Evolutionary conservation across 1,140 invertebrate genomes (phyloP), one percentile per base, ranked within the genome.

Genomic region (Caenorhabditis briggsae): DNA sequence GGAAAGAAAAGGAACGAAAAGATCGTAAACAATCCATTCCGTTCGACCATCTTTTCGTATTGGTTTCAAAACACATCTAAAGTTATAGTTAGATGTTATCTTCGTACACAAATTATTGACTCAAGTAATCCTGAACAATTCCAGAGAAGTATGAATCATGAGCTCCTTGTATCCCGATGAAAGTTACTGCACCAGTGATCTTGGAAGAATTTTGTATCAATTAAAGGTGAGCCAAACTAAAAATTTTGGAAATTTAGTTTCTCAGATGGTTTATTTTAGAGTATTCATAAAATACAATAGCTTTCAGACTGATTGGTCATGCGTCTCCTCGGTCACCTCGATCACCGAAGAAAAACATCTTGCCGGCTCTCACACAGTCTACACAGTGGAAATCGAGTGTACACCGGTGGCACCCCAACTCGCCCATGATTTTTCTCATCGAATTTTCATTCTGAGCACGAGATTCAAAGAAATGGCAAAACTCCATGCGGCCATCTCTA

Each of bases 121-220:
- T 3, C 33, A 33, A 58, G 20, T 58, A 20, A 12, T 59, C 12
- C 7, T 20, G n/a, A 25, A 18, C 23, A 8, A 23, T 78, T 78
- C 16, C 70, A 78, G 70, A 20, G 18, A 78, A 50, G 70, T 78
- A 78, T 78, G 70, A 16, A 50, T 18, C 3, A 83, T 83, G 82
- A 83, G 82, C 48, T 64, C 55, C 18, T 20, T 83, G 33, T 83
- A 83, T 83, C 82, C 82, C 23, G 82, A 83, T 59, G 82, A 83
- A 41, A 59, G 55, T 20, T 83, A 58, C 20, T 83, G 82, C 18
- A 83, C 82, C 5, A 83, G 82, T 59, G 82, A 83, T 58, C n/a
- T 83, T 8, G 82, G 82, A 46, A 58, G 58, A 25, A 58, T 83
- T 18, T 18, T 83, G 9, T 83, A 59, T 23, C 82, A 83, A 41